phyloP scores from a whole-genome alignment of 2,797 vertebrate genomes.

The Sitta carolinensis region DNA sequence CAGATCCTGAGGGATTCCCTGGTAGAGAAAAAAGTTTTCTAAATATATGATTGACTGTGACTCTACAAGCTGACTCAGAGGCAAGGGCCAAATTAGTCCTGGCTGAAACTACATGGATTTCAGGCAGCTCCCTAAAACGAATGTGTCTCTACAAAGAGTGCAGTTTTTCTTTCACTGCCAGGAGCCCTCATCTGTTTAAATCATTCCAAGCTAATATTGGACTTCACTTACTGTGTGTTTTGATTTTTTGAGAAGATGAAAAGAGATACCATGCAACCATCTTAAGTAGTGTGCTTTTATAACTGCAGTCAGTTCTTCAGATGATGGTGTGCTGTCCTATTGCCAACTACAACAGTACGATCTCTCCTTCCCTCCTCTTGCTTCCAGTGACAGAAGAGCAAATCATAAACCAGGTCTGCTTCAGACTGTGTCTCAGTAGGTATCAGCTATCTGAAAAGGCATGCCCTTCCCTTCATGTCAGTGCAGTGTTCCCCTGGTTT shows the following conservation, averaged over 20 bases:
- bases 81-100: not conserved
- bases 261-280: not conserved
- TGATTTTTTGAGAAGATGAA: not conserved
- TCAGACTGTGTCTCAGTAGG: not conserved
- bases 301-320: not conserved
- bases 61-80: not conserved
- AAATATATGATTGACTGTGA: not conserved
- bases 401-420: not conserved
- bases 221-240: not conserved
- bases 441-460: not conserved
- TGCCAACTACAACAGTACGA: not conserved
- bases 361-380: not conserved
- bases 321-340: not conserved
- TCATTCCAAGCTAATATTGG: not conserved
- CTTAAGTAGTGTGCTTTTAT: not conserved
- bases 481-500: not conserved
- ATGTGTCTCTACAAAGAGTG: not conserved
- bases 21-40: not conserved
- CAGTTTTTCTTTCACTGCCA: not conserved
- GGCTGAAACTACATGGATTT: not conserved
- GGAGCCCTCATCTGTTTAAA: not conserved
- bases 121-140: not conserved
- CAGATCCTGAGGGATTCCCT: not conserved
- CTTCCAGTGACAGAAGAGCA: not conserved
- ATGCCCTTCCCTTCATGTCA: not conserved